Evolutionary conservation across 2,797 vertebrate species (phyloP).

Genomic region (Leuciscus waleckii): DNA sequence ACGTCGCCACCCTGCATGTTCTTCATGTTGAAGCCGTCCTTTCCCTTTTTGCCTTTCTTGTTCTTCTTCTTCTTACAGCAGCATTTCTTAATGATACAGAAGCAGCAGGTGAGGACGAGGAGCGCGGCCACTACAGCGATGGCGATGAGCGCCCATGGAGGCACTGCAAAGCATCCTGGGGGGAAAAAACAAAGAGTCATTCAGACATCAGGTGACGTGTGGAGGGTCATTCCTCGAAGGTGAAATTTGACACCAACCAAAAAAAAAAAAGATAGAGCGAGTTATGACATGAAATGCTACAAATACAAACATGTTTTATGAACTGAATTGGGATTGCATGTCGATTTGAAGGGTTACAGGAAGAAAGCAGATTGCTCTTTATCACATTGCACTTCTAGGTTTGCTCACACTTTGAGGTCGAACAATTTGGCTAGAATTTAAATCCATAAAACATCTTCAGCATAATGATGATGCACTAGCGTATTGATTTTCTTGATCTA

Average conservation of each 20-base stretch:
- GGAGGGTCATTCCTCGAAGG: neutral
- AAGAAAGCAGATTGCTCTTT: neutral
- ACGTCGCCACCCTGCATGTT: constrained; percentile 85
- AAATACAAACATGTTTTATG: neutral
- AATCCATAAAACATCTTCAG: constrained; percentile 11
- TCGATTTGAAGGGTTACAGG: neutral
- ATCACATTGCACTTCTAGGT: neutral
- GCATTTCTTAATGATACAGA: constrained; percentile 99
- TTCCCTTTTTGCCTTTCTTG: constrained; percentile 98
- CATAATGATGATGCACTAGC: neutral
- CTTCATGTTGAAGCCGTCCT: constrained; percentile 88
- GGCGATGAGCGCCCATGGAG: constrained; percentile 94
- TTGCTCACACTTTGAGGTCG: neutral
- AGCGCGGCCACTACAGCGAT: constrained; percentile 92
- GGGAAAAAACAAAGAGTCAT: neutral
- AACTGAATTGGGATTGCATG: neutral
- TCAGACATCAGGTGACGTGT: neutral
- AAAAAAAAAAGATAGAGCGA: neutral
- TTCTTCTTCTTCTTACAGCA: constrained; percentile 99
- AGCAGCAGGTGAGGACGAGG: constrained; percentile 95
- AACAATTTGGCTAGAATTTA: neutral
- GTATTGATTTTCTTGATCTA: constrained; percentile 4
- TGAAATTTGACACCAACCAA: too few relatives aligned
- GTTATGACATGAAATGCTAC: neutral
- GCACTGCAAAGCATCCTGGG: constrained; percentile 77